Base-by-base conservation (phyloP, 2,113 vertebrate genomes). In the Ceyx margarethae region DNA sequence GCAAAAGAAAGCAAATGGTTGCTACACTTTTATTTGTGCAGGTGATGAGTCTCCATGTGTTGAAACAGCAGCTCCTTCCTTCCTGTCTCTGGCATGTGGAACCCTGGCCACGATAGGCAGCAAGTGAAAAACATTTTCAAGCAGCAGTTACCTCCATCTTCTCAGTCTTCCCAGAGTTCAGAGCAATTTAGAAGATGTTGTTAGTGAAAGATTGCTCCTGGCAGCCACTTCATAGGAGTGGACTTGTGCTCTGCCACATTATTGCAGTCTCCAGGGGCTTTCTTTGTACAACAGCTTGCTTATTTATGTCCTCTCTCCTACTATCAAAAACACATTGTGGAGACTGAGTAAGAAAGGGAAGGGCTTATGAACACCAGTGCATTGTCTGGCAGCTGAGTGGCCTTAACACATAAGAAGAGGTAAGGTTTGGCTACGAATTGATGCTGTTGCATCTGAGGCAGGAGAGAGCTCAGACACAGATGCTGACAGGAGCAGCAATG, bases 381-480 rank as follows among this genome's bases (percentile, higher is more conserved):
- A 14, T 37, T 82, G 37, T 51, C 45, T 54, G 23, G 33, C 31
- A 51, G 26, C 65, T 76, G 65, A 11, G 11, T 73, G 82, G 54
- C 23, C n/a, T 82, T 90, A 86, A 14, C 9, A 19, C 15, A 5
- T 12, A 20, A 69, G 83, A 37, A 80, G 31, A 66, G 50, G 26
- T 25, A 50, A 61, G 26, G 9, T 37, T 48, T 50, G 45, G 40
- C 14, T 43, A 14, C 0, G 0, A 80, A 57, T 18, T 0, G 5
- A 11, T 40, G 45, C 16, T 71, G 37, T 29, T 13, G 62, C n/a
- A 48, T 21, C 15, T 0, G 6, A 72, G 50, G 73, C 50, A 1
- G 3, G 64, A 37, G 25, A 69, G 15, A 74, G 50, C 50, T 43
- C 21, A 16, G 11, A 25, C 29, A 37, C 56, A 74, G 43, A 56